Evolutionary conservation across 2,888 invertebrate species (phyloP).

Genomic region (Ornithoptera priamus): DNA sequence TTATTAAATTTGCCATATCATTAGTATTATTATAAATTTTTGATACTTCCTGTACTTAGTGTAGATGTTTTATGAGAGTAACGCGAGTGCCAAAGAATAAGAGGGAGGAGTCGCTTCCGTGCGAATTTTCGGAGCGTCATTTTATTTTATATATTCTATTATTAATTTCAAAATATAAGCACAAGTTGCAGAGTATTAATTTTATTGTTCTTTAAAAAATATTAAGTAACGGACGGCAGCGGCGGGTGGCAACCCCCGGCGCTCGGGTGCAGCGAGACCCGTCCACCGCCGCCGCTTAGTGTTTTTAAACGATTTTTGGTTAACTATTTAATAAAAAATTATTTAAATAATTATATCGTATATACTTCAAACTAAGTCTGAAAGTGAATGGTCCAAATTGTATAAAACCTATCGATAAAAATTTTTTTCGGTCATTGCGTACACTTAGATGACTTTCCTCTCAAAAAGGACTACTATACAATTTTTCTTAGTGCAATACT

Average conservation of each 20-base stretch:
- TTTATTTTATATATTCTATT: too few relatives aligned
- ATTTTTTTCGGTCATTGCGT: conserved; percentile 13
- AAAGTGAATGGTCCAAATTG: conserved; percentile 14
- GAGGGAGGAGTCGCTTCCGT: too few relatives aligned
- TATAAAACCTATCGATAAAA: conserved; percentile 6
- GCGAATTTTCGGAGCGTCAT: too few relatives aligned
- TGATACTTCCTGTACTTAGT: too few relatives aligned
- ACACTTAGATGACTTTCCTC: conserved; percentile 1
- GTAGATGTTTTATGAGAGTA: too few relatives aligned
- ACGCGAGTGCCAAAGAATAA: too few relatives aligned
- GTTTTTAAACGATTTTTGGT: neutral
- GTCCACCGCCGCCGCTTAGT: neutral
- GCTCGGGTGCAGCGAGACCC: neutral
- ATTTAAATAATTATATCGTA: too few relatives aligned
- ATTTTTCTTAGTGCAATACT: neutral
- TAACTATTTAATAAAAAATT: neutral
- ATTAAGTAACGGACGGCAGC: neutral
- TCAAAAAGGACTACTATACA: conserved; percentile 1
- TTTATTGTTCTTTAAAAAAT: neutral
- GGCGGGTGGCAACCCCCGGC: neutral
- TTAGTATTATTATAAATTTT: too few relatives aligned
- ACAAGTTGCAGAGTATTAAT: too few relatives aligned
- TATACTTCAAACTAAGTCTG: conserved; percentile 7
- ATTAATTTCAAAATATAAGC: too few relatives aligned
- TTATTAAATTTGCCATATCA: too few relatives aligned